Evolutionary conservation across 2,113 vertebrate species (phyloP).

Genomic region (Tylochromis polylepis): DNA sequence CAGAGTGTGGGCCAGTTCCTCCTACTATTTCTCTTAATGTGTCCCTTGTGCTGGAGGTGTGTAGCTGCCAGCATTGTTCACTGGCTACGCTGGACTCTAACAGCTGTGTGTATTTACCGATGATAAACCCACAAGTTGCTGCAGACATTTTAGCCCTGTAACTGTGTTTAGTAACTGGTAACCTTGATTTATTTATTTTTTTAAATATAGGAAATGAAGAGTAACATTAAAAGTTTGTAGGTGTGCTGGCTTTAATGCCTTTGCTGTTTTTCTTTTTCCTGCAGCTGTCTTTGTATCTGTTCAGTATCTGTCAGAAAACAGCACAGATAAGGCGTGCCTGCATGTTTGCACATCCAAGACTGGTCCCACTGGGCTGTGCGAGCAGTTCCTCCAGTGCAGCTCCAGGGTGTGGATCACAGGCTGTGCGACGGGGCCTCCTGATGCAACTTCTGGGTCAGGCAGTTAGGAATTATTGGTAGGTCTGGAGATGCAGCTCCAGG

Average conservation of each 20-base stretch:
- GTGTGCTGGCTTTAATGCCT: neutral
- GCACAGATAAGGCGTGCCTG: constrained; percentile 49
- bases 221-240: neutral
- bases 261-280: constrained; percentile 2
- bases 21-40: constrained; percentile 57
- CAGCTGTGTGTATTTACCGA: constrained; percentile 66
- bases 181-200: neutral
- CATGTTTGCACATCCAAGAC: constrained; percentile 50
- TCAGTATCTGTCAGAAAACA: constrained; percentile 31
- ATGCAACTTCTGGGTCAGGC: constrained; percentile 31
- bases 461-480: neutral
- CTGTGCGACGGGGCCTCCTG: constrained; percentile 7
- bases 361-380: constrained; percentile 33
- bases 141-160: neutral
- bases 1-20: constrained; percentile 49
- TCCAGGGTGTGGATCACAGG: constrained; percentile 42
- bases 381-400: constrained; percentile 39
- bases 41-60: constrained; percentile 59
- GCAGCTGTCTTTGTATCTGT: constrained; percentile 2
- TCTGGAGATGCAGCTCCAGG: constrained; percentile 14
- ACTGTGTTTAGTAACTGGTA: neutral
- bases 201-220: neutral
- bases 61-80: constrained; percentile 70
- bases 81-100: constrained; percentile 35
- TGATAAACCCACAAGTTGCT: constrained; percentile 34